Conservation (phyloP, 2,113 vertebrate genomes). For the Arothron firmamentum region DNA sequence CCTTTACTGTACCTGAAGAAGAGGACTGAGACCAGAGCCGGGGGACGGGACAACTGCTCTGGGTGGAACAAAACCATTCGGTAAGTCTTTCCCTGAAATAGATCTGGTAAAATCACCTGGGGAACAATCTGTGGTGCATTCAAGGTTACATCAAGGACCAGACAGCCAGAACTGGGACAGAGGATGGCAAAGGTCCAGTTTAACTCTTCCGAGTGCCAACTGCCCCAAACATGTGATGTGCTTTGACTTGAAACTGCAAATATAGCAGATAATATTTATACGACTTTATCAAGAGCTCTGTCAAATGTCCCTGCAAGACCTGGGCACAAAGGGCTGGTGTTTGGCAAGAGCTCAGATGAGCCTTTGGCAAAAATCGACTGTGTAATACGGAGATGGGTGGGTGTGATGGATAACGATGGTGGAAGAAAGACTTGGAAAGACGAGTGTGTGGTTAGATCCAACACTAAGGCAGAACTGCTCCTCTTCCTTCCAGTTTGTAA, state of each 20-base stretch:
- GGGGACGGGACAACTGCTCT: background rate
- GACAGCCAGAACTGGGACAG: slow-evolving; percentile 15
- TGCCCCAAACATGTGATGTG: slow-evolving; percentile 22
- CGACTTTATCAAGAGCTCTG: slow-evolving; percentile 32
- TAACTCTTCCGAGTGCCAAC: slow-evolving; percentile 26
- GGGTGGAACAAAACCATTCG: slow-evolving; percentile 20
- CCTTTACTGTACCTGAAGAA: slow-evolving; percentile 8
- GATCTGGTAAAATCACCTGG: slow-evolving; percentile 17
- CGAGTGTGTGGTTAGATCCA: slow-evolving; percentile 6
- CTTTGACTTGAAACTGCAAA: slow-evolving; percentile 31
- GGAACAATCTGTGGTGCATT: slow-evolving; percentile 7
- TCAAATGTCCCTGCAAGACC: slow-evolving; percentile 20
- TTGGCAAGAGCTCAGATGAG: slow-evolving; percentile 56
- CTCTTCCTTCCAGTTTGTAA: too few species aligned
- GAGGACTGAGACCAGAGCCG: too few species aligned
- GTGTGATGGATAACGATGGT: slow-evolving; percentile 36
- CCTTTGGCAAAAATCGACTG: slow-evolving; percentile 53
- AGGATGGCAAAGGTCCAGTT: slow-evolving; percentile 34
- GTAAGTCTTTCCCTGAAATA: slow-evolving; percentile 10
- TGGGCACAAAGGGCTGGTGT: slow-evolving; percentile 29
- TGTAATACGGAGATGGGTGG: slow-evolving; percentile 33
- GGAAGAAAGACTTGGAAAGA: background rate
- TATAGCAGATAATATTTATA: slow-evolving; percentile 57
- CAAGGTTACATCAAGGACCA: slow-evolving; percentile 43
- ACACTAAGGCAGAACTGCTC: background rate